phyloP scores from a whole-genome alignment of 2,888 invertebrate genomes.

The Tryphoninae sp. region DNA sequence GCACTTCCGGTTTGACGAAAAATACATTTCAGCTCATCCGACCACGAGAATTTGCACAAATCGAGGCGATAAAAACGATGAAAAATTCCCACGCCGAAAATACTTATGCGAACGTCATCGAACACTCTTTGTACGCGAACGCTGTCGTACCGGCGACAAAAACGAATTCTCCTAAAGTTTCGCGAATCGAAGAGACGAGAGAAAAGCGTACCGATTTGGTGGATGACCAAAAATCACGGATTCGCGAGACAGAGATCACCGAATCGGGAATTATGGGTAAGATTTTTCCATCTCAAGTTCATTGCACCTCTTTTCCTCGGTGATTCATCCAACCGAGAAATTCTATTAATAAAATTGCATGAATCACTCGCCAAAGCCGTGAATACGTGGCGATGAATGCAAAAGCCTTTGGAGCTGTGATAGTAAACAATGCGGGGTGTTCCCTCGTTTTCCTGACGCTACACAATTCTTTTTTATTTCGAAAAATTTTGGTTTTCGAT shows the following conservation, averaged over 20 bases:
- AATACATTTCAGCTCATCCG: conserved; percentile 83
- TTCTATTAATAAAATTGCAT: conserved; percentile 58
- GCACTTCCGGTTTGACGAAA: conserved; percentile 70
- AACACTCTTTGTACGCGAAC: conserved; percentile 75
- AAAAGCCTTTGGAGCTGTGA: conserved; percentile 20
- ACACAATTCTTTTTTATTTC: background rate
- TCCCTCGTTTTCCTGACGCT: background rate
- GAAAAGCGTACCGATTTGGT: conserved; percentile 15
- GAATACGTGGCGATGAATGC: conserved; percentile 34
- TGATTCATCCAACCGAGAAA: conserved; percentile 50
- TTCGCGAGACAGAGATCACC: background rate
- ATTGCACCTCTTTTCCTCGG: conserved; percentile 47
- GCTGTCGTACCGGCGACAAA: conserved; percentile 61
- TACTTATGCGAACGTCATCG: conserved; percentile 82
- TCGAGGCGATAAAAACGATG: conserved; percentile 79
- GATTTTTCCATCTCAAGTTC: conserved; percentile 44
- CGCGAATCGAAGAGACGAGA: conserved; percentile 43
- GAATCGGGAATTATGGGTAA: conserved; percentile 46
- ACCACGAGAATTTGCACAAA: conserved; percentile 83
- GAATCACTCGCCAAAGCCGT: conserved; percentile 56
- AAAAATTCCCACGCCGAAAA: conserved; percentile 72
- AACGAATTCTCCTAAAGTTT: conserved; percentile 17
- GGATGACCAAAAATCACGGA: conserved; percentile 22
- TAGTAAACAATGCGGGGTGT: conserved; percentile 31
- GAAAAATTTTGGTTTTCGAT: background rate